Evolutionary conservation across 2,797 vertebrate genomes (phyloP).

Genomic region (Gobionotothen gibberifrons): DNA sequence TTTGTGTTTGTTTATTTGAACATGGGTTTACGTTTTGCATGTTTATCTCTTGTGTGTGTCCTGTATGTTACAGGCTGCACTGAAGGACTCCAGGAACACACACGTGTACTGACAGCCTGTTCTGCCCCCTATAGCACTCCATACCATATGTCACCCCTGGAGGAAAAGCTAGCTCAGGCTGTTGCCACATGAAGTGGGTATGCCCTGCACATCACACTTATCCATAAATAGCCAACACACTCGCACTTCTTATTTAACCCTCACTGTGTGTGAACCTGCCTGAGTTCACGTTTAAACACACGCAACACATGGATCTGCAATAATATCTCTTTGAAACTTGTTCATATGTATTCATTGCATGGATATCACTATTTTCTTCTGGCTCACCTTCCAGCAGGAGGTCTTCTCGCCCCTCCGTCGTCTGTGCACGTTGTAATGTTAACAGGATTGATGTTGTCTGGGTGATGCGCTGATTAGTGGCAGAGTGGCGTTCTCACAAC

Average conservation of each 20-base stretch:
- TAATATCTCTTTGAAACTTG: conserved; percentile 14
- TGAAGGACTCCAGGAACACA: conserved; percentile 28
- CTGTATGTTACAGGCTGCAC: conserved; percentile 8
- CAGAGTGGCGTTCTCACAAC: conserved; percentile 58
- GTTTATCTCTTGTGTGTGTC: conserved; percentile 5
- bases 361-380: not conserved
- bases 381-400: conserved; percentile 6
- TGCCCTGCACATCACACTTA: conserved; percentile 17
- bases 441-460: conserved; percentile 60
- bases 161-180: conserved; percentile 46
- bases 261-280: not conserved
- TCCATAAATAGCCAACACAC: conserved; percentile 16
- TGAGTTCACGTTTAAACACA: not conserved
- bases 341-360: conserved; percentile 17
- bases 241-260: not conserved
- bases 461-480: conserved; percentile 70
- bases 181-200: conserved; percentile 31
- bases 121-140: conserved; percentile 55
- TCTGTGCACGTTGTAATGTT: conserved; percentile 28
- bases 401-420: conserved; percentile 1
- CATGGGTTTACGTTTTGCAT: not conserved
- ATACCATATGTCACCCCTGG: conserved; percentile 72
- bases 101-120: conserved; percentile 60
- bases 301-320: conserved; percentile 13
- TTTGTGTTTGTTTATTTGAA: not conserved